These are phyloP conservation scores for Vollenhovia emeryi DNA, from an alignment of 1,140 invertebrate species.

Conservation along the genomic window DNA sequence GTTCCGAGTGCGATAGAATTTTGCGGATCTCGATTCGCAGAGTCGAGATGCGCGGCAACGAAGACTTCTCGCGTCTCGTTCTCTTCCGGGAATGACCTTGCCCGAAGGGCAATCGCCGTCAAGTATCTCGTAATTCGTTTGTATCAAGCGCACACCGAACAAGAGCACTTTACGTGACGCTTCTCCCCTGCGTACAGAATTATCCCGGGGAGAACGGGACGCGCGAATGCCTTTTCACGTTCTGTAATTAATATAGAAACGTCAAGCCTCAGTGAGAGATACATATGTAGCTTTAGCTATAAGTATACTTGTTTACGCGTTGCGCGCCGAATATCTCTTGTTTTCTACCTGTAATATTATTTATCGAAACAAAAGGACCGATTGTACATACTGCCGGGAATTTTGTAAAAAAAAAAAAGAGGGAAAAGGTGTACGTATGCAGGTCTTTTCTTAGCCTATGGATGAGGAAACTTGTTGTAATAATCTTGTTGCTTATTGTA, in stretches of 20 bases:
- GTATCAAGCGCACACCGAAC: conserved; percentile 1
- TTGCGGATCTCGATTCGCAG: neutral
- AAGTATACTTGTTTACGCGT: conserved; percentile 24
- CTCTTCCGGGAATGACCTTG: neutral
- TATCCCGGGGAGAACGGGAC: neutral
- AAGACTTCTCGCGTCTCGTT: neutral
- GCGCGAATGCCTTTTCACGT: neutral
- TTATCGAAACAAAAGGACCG: neutral
- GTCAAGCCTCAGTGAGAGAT: conserved; percentile 55
- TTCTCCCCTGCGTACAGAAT: neutral
- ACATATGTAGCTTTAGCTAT: conserved; percentile 53
- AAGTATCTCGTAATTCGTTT: neutral
- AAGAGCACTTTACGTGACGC: neutral
- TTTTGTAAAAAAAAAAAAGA: neutral
- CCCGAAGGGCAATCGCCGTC: neutral
- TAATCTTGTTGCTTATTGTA: conserved; percentile 42
- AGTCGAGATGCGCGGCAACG: neutral
- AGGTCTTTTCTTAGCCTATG: conserved; percentile 22
- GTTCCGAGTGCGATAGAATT: neutral
- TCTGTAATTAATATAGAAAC: neutral
- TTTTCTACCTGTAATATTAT: conserved; percentile 42
- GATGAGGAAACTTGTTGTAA: conserved; percentile 44
- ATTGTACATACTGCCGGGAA: conserved; percentile 15
- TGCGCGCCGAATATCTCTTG: conserved; percentile 15
- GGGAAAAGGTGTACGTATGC: neutral